Evolutionary conservation across 2,888 invertebrate genomes (phyloP), one percentile per base, ranked within the genome.

Genomic region (Agrenia bidenticulata): DNA sequence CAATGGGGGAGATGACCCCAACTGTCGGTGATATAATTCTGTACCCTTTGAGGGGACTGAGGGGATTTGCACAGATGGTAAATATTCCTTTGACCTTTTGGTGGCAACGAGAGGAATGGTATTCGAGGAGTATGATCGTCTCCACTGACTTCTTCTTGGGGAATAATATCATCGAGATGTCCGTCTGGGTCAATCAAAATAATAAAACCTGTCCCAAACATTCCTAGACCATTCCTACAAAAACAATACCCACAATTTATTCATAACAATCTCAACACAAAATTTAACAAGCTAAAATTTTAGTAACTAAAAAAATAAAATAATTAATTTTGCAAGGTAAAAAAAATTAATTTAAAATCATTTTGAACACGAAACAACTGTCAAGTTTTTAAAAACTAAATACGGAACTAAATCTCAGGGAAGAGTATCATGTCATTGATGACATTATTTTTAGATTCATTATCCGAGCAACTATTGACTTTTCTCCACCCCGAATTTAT

Each of bases 1-100:
- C 88, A 9, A 89, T 89, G 89, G 88, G 88, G 0, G 87, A 89
- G 79, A 82, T 88, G 54, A 89, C 89, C 0, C 87, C 89, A 0
- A 85, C 84, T 45, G 82, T 86, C 0, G 79, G 85, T 37, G 87
- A 87, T 74, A 84, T 89, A 2, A 5, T 58, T 26, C 5, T 24
- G 5, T n/a, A 49, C 5, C 58, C 21, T 78, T 88, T 85, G 4
- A 86, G 86, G 5, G 86, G 86, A 19, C 79, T 89, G 26, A 80
- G 88, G 27, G 81, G 83, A 56, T 84, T 87, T 79, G 88, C 89
- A 0, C 84, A 88, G 61, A 80, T 79, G 0, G 85, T 88, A 15
- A 91, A 91, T 80, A 83, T 85, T 41, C 85, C 89, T 75, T 83
- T 91, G 0, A 88, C 87, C 0, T 81, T 82, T 39, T 88, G 89